Evolutionary conservation across 1,140 invertebrate genomes (phyloP), one percentile per base, ranked within the genome.

Genomic region (Drosophila simulans): DNA sequence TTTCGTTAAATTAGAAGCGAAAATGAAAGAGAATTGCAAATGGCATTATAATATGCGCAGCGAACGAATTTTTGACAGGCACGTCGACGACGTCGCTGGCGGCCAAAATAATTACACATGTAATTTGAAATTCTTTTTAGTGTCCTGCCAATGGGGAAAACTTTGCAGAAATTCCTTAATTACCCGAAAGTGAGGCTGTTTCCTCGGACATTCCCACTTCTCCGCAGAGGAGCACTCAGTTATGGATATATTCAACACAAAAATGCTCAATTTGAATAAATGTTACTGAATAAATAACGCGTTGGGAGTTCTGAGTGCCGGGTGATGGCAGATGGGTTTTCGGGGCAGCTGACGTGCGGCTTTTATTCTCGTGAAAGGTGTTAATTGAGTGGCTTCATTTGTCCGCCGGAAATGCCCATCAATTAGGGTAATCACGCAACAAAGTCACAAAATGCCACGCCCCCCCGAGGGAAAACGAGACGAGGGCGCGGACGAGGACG

Each of bases 381-480:
- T 89, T 89, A 89, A 89, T 90, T 89, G 84, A 89, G 84, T 89
- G 85, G 85, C 84, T 89, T 89, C 84, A 89, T 89, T 89, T 90
- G 80, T 64, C 66, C 80, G 80, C 59, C 84, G 84, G 84, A 89
- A 89, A 89, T 89, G 84, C 84, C 84, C 84, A 89, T 89, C 84
- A 89, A 89, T 89, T 89, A 89, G 77, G 84, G 80, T 89, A 89
- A 89, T 89, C 84, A 89, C 84, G 84, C 84, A 89, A 89, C 85
- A 84, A 89, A 88, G 83, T 89, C 83, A 89, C 79, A 83, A 56
- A 51, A 54, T 56, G 84, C 80, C 80, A 77, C 69, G 74, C 82
- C 82, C 65, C 63, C 35, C 4, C 11, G 20, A 13, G 57, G 46
- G 20, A 22, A 25, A 60, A 76, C 25, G 69, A 43, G 51, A 55